phyloP scores from a whole-genome alignment of 2,113 vertebrate species.

The Chionomys nivalis region DNA sequence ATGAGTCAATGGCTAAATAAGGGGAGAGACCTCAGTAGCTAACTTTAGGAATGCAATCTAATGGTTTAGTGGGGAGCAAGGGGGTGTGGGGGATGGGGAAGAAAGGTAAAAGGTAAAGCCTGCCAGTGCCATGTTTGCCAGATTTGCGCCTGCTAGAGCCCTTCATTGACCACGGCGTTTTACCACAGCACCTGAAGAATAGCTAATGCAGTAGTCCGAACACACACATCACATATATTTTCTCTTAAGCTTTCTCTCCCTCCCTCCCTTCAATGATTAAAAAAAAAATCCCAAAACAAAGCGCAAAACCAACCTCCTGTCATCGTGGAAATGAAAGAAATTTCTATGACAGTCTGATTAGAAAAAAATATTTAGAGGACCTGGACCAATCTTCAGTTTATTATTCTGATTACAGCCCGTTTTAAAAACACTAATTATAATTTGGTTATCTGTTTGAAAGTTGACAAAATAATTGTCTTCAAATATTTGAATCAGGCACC shows the following conservation, averaged over 20 bases:
- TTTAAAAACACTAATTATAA: conserved; percentile 26
- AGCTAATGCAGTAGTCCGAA: background rate
- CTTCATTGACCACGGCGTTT: background rate
- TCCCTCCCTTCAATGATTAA: background rate
- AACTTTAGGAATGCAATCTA: background rate
- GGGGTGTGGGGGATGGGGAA: no score
- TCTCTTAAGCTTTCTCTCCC: background rate
- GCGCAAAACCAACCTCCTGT: background rate
- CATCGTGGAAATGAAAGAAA: background rate
- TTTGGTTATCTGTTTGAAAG: conserved; percentile 14
- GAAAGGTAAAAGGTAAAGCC: background rate
- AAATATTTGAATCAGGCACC: conserved; percentile 29
- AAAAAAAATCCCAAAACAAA: background rate
- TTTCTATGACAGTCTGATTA: conserved; percentile 26
- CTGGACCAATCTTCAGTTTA: background rate
- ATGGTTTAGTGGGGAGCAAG: background rate
- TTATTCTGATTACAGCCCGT: background rate
- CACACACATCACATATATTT: background rate
- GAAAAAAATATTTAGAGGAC: conserved; percentile 14
- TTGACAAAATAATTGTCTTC: conserved; percentile 24
- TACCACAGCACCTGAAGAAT: background rate
- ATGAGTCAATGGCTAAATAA: background rate
- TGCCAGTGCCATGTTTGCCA: background rate
- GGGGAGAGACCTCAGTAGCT: background rate
- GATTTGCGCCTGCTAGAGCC: background rate